Conservation (phyloP, 2,888 invertebrate species). For the Dermolepida albohirtum region DNA sequence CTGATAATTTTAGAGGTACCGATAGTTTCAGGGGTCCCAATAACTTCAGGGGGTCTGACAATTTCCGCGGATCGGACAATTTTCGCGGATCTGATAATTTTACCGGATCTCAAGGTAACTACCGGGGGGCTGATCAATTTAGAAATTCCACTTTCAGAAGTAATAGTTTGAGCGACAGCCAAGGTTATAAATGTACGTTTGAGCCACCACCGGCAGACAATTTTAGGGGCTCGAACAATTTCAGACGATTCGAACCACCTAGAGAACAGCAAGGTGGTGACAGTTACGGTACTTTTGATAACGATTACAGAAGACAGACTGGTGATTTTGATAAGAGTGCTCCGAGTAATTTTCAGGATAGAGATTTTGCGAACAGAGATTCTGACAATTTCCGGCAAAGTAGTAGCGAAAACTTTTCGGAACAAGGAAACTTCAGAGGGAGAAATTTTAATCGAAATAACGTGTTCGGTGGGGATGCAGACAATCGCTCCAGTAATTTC, state of each 20-base stretch:
- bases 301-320: constrained; percentile 10
- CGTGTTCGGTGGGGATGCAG: not conserved
- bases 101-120: constrained; percentile 23
- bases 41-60: constrained; percentile 46
- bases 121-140: constrained; percentile 39
- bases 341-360: constrained; percentile 8
- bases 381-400: constrained; percentile 3
- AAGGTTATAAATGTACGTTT: constrained; percentile 26
- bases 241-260: constrained; percentile 21
- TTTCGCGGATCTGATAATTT: constrained; percentile 19
- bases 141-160: constrained; percentile 9
- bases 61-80: constrained; percentile 25
- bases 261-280: constrained; percentile 29
- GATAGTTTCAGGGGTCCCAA: constrained; percentile 19
- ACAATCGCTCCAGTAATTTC: constrained; percentile 1
- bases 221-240: constrained; percentile 7
- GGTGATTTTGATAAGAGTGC: constrained; percentile 10
- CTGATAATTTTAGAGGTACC: constrained; percentile 37
- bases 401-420: not conserved
- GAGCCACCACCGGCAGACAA: constrained; percentile 30
- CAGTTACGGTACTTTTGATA: constrained; percentile 39
- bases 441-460: constrained; percentile 11
- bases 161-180: constrained; percentile 29
- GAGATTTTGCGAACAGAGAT: constrained; percentile 16
- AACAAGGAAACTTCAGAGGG: constrained; percentile 22